Conservation (phyloP, 2,797 vertebrate genomes). For the Enteromius treurensis region DNA sequence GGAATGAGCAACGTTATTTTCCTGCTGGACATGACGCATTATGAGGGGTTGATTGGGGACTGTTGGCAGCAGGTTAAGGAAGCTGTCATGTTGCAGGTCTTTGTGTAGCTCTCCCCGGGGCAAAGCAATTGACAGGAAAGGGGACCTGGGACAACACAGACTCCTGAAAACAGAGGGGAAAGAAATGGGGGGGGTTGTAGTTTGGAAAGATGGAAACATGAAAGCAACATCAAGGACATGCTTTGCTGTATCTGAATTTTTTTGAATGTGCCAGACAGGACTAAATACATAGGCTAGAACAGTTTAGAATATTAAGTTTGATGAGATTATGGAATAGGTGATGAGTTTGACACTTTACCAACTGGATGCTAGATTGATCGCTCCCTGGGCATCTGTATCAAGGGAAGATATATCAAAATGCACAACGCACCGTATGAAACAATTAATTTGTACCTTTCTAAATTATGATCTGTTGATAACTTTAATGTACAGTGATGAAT, state of each 20-base stretch:
- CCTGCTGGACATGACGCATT: slow-evolving; percentile 51
- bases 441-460: background rate
- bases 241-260: slow-evolving; percentile 22
- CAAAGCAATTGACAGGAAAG: slow-evolving; percentile 42
- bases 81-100: slow-evolving; percentile 46
- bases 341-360: slow-evolving; percentile 24
- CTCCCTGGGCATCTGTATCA: too few species aligned
- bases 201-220: slow-evolving; percentile 20
- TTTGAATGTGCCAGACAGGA: slow-evolving; percentile 29
- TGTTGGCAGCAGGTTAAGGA: slow-evolving; percentile 47
- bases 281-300: slow-evolving; percentile 20
- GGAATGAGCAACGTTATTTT: slow-evolving; percentile 48
- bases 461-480: background rate
- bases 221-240: slow-evolving; percentile 44
- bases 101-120: slow-evolving; percentile 35
- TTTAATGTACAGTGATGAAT: background rate
- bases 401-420: background rate
- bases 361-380: slow-evolving; percentile 9
- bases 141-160: slow-evolving; percentile 41
- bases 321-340: background rate
- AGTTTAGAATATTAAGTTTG: slow-evolving; percentile 42
- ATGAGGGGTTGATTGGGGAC: slow-evolving; percentile 31
- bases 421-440: background rate
- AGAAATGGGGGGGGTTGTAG: background rate
- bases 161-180: background rate